Evolutionary conservation across 2,113 vertebrate genomes (phyloP).

Genomic region (Edolisoma coerulescens): DNA sequence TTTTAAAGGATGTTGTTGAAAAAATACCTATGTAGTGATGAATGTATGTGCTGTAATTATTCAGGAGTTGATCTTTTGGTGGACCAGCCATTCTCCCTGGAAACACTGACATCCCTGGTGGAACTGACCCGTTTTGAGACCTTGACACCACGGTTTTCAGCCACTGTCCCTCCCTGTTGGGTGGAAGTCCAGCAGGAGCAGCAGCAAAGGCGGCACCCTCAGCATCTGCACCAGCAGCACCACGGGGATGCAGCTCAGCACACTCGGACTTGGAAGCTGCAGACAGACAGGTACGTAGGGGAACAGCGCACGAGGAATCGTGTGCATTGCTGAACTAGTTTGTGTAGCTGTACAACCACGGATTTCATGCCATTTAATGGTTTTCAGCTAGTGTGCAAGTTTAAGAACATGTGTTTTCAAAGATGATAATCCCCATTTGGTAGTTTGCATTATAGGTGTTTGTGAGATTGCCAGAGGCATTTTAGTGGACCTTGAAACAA

Average conservation of each 20-base stretch:
- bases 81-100: slow-evolving; percentile 88
- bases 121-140: slow-evolving; percentile 98
- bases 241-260: slow-evolving; percentile 98
- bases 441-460: neutral
- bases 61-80: slow-evolving; percentile 94
- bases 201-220: slow-evolving; percentile 93
- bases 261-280: slow-evolving; percentile 97
- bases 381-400: neutral
- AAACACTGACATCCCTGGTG: slow-evolving; percentile 90
- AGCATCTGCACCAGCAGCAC: slow-evolving; percentile 97
- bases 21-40: neutral
- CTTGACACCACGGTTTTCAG: slow-evolving; percentile 93
- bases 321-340: neutral
- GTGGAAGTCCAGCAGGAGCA: slow-evolving; percentile 98
- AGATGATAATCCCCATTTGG: neutral
- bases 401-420: neutral
- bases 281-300: slow-evolving; percentile 84
- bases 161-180: slow-evolving; percentile 97
- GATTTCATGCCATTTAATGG: neutral
- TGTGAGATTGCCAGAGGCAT: neutral
- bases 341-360: neutral
- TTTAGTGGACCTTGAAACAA: neutral
- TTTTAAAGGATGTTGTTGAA: neutral
- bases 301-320: accelerated
- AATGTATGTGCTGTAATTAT: neutral